Evolutionary conservation across 2,113 vertebrate species (phyloP).

Genomic region (Heterotis niloticus): DNA sequence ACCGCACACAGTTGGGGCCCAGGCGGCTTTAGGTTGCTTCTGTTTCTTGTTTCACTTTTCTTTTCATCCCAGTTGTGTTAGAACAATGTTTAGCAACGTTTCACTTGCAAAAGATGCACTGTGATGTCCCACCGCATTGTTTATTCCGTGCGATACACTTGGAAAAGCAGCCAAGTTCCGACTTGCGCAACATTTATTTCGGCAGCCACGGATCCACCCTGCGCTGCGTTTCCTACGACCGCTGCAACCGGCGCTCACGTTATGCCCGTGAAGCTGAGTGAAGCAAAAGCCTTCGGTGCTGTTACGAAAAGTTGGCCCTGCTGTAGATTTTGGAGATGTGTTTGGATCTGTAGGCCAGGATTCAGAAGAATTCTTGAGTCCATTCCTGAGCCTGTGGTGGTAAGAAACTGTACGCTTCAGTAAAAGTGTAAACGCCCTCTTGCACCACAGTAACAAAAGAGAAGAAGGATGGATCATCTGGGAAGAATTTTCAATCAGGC

Average conservation of each 20-base stretch:
- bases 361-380: background rate
- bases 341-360: background rate
- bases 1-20: no score
- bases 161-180: background rate
- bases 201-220: background rate
- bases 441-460: no score
- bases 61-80: no score
- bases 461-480: background rate
- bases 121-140: no score
- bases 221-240: background rate
- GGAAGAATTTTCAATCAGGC: no score
- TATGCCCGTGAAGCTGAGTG: background rate
- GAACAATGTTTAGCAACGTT: no score
- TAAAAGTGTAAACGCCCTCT: background rate
- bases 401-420: background rate
- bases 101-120: no score
- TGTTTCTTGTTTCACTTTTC: no score
- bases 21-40: no score
- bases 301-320: background rate
- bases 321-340: background rate
- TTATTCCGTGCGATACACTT: no score
- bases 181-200: background rate
- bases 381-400: background rate
- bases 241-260: background rate
- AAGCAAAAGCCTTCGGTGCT: background rate